Evolutionary conservation across 2,888 invertebrate species (phyloP).

Genomic region (Chaetogeoica ovagalla): DNA sequence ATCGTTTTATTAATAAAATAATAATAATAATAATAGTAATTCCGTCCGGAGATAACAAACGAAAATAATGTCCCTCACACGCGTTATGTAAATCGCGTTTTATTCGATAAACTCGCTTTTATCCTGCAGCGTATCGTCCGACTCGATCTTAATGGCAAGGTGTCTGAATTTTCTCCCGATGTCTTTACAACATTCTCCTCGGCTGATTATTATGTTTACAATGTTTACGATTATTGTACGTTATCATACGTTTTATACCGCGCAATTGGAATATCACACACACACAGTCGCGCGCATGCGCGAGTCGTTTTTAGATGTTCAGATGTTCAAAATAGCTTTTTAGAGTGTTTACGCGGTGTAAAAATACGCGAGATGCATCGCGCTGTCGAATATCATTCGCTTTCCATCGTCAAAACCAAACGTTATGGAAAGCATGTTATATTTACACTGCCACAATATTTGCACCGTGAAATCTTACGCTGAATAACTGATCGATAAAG

Average conservation of each 20-base stretch:
- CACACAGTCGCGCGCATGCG: neutral
- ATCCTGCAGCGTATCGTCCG: neutral
- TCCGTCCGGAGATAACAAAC: neutral
- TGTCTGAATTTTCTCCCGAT: neutral
- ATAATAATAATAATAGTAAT: neutral
- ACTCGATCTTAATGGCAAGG: constrained; percentile 23
- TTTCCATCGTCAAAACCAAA: too few relatives aligned
- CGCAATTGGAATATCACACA: neutral
- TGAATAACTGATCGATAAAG: neutral
- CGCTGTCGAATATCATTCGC: too few relatives aligned
- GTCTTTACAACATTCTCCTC: neutral
- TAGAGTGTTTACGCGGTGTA: too few relatives aligned
- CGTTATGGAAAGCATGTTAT: too few relatives aligned
- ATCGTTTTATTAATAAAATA: neutral
- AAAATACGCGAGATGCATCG: too few relatives aligned
- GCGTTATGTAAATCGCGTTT: constrained; percentile 5
- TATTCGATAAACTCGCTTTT: neutral
- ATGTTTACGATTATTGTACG: neutral
- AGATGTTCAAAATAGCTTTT: too few relatives aligned
- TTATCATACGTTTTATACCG: neutral
- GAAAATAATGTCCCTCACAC: neutral
- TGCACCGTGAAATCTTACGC: neutral
- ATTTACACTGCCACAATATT: too few relatives aligned
- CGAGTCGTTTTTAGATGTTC: neutral
- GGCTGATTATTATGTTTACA: neutral